phyloP scores from a whole-genome alignment of 2,888 invertebrate species.

The Apamea sordens region DNA sequence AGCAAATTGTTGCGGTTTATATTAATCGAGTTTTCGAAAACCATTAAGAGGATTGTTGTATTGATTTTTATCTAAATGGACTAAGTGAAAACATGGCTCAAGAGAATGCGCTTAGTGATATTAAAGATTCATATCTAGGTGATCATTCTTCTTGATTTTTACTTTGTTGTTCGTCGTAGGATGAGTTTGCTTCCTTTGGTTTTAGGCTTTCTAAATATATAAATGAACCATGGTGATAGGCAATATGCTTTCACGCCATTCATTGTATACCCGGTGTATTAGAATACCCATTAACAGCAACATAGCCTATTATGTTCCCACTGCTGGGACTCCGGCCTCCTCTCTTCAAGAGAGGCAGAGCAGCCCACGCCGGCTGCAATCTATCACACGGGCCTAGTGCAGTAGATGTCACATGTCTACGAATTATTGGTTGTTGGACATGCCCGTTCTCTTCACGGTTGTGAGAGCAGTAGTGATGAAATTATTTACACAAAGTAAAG shows the following conservation, averaged over 20 bases:
- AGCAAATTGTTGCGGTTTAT: constrained; percentile 46
- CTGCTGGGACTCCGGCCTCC: not conserved
- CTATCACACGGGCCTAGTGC: not conserved
- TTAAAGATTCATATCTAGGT: constrained; percentile 73
- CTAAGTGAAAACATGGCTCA: constrained; percentile 79
- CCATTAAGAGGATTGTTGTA: constrained; percentile 73
- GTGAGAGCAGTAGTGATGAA: too few relatives aligned
- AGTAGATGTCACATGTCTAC: not conserved
- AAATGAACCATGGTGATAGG: not conserved
- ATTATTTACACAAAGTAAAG: too few relatives aligned
- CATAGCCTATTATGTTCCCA: not conserved
- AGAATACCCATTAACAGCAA: not conserved
- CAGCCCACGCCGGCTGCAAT: too few relatives aligned
- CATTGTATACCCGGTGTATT: not conserved
- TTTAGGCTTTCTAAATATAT: constrained; percentile 28
- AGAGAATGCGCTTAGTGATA: constrained; percentile 75
- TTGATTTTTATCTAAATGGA: constrained; percentile 82
- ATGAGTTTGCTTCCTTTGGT: constrained; percentile 4
- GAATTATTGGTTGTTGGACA: not conserved
- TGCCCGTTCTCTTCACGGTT: not conserved
- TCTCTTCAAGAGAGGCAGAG: not conserved
- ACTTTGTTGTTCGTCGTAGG: not conserved
- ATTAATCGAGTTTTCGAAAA: constrained; percentile 75
- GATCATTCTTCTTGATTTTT: constrained; percentile 61
- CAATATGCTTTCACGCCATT: not conserved